Evolutionary conservation across 2,113 vertebrate genomes (phyloP), one percentile per base, ranked within the genome.

Genomic region (Triplophysa siluroides): DNA sequence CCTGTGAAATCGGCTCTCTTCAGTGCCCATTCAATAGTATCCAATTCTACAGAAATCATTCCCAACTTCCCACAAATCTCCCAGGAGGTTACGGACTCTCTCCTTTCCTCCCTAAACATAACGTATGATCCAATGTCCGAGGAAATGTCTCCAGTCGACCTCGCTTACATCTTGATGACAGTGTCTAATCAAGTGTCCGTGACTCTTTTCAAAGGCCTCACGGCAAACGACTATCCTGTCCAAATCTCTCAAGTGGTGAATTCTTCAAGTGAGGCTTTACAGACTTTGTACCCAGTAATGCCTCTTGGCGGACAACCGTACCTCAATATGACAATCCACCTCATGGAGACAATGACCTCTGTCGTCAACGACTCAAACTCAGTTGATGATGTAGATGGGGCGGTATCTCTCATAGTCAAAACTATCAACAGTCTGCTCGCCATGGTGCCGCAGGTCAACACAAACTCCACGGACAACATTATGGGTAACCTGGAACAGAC

Each of bases 41-140:
- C 80, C 45, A 78, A 64, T 19, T 75, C 78, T 18, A 19, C 74
- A 73, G 73, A 88, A 8, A 87, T 88, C 64, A 24, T 29, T 1
- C 47, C 68, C 2, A 66, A 60, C 24, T 86, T 88, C 81, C 43
- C 70, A 14, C 54, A 81, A 19, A 84, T 87, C 75, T 82, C 82
- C 38, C 54, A 76, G 19, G 33, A 81, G 13, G 76, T 84, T 33
- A 80, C 83, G 18, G 19, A 64, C 60, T 84, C 71, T 3, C 68
- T 88, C 4, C 21, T 86, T 9, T 4, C 64, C n/a, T 54, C 66
- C 62, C 62, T 83, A 8, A 87, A 87, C 54, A 12, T 85, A 12
- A 86, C 83, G 7, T 70, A 72, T 26, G 69, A 67, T 65, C 47
- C 78, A 4, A 8, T 52, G 16, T 50, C 47, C 18, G 56, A 10